Conservation (phyloP, 2,113 vertebrate genomes). For the Rhinolophus sinicus region DNA sequence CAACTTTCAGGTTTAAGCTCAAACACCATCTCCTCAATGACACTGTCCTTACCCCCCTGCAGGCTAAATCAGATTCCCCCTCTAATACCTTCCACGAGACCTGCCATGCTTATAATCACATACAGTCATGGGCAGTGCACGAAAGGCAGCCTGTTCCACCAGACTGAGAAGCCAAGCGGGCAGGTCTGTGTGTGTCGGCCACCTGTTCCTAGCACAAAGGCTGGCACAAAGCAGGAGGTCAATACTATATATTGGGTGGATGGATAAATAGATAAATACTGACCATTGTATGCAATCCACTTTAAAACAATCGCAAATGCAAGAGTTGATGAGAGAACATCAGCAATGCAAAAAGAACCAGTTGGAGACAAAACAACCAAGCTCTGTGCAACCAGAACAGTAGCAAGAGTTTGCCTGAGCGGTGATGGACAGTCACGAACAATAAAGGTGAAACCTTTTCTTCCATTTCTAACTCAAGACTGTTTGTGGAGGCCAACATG, state of each 20-base stretch:
- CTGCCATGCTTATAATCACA: background rate
- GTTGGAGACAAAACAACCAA: background rate
- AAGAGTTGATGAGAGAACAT: background rate
- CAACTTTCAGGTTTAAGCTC: conserved; percentile 6
- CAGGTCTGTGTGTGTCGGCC: background rate
- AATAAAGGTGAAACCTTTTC: background rate
- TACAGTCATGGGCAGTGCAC: background rate
- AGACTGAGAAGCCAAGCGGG: background rate
- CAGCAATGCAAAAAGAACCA: conserved; percentile 27
- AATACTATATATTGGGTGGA: background rate
- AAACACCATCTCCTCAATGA: conserved; percentile 2
- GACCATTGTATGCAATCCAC: background rate
- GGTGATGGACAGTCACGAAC: background rate
- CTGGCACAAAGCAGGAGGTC: background rate
- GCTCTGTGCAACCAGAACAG: background rate
- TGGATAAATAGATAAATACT: background rate
- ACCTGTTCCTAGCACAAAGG: background rate
- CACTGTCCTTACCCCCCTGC: background rate
- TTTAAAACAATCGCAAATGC: conserved; percentile 1
- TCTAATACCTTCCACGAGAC: background rate
- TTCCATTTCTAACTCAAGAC: conserved; percentile 42
- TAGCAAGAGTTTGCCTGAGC: background rate
- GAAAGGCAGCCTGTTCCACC: background rate
- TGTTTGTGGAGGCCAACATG: background rate
- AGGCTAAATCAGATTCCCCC: background rate